These are phyloP conservation scores for Catotricha subobsoleta DNA, from an alignment of 2,888 invertebrate genomes.

Conservation along the genomic window DNA sequence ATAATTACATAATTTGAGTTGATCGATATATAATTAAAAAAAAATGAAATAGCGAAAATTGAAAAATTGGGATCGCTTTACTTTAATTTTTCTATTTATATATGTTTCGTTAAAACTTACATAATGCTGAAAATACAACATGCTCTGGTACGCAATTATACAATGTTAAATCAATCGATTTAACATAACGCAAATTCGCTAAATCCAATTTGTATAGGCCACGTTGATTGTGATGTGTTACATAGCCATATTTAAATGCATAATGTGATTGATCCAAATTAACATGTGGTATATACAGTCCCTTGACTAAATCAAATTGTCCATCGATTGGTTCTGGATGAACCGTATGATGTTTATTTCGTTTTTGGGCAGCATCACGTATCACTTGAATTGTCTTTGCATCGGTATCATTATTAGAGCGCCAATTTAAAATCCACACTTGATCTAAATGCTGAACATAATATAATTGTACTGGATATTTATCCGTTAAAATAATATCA, in stretches of 20 bases:
- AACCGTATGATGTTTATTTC: constrained; percentile 52
- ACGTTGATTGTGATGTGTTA: constrained; percentile 51
- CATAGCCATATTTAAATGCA: constrained; percentile 52
- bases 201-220: constrained; percentile 56
- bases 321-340: constrained; percentile 59
- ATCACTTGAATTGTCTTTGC: constrained; percentile 35
- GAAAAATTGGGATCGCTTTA: too few relatives aligned
- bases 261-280: constrained; percentile 36
- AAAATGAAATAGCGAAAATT: too few relatives aligned
- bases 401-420: constrained; percentile 6
- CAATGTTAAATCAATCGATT: constrained; percentile 49
- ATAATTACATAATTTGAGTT: too few relatives aligned
- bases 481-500: constrained; percentile 51
- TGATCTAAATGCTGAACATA: constrained; percentile 55
- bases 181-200: constrained; percentile 48
- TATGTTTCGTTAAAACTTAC: constrained; percentile 33
- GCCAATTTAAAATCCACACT: constrained; percentile 50
- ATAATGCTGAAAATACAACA: constrained; percentile 50
- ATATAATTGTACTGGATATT: constrained; percentile 48
- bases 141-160: constrained; percentile 54
- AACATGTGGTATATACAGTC: constrained; percentile 41
- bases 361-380: constrained; percentile 49
- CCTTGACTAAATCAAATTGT: constrained; percentile 51
- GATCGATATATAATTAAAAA: too few relatives aligned
- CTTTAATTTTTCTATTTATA: too few relatives aligned